Conservation (phyloP, 2,797 vertebrate species). For the Poecile montanus region DNA sequence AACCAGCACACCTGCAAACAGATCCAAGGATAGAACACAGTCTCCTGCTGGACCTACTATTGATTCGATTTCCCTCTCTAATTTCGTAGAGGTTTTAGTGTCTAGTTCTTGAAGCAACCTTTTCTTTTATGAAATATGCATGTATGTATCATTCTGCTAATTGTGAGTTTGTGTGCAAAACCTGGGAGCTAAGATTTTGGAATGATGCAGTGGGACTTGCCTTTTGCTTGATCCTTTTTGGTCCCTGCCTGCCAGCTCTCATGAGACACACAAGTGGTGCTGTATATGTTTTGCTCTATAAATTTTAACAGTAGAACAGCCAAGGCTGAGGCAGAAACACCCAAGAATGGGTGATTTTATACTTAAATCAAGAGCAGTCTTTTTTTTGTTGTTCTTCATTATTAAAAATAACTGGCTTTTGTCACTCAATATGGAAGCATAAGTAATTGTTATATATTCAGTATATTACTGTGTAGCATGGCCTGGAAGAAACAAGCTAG, state of each 20-base stretch:
- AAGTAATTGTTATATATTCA: background rate
- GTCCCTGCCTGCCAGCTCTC: background rate
- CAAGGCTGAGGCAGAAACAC: background rate
- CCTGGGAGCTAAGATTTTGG: background rate
- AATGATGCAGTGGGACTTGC: background rate
- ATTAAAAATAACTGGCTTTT: background rate
- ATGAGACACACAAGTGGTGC: background rate
- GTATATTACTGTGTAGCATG: background rate
- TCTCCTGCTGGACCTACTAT: slow-evolving; percentile 72
- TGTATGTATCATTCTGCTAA: background rate
- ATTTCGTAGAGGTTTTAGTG: slow-evolving; percentile 73
- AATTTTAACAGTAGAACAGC: background rate
- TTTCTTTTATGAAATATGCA: slow-evolving; percentile 49
- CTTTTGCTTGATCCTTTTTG: background rate
- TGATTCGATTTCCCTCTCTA: slow-evolving; percentile 77
- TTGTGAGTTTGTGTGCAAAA: slow-evolving; percentile 4
- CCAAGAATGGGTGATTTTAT: background rate
- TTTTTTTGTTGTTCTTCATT: background rate
- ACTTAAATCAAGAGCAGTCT: background rate
- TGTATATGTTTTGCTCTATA: background rate
- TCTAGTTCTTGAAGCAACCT: slow-evolving; percentile 46
- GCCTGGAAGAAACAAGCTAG: background rate
- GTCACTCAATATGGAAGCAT: background rate
- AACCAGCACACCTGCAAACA: slow-evolving; percentile 63
- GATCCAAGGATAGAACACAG: slow-evolving; percentile 71